phyloP scores from a whole-genome alignment of 2,888 invertebrate genomes.

The Rhamnusium bicolor region DNA sequence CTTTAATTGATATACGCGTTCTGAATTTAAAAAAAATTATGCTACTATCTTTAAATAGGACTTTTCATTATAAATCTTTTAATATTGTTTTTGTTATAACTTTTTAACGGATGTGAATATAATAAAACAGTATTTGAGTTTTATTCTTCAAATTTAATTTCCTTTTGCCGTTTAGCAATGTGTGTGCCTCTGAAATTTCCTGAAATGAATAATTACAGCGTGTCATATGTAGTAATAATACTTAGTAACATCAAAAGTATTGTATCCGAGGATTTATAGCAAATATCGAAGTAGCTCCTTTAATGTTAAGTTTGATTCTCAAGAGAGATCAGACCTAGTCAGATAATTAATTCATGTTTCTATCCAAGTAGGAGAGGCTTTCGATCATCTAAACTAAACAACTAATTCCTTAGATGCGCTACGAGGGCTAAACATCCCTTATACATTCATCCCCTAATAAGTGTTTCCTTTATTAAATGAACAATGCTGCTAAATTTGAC shows the following conservation, averaged over 20 bases:
- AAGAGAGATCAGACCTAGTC: constrained; percentile 59
- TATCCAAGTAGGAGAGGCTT: constrained; percentile 59
- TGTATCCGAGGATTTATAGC: background rate
- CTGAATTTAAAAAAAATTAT: no score
- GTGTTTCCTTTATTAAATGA: constrained; percentile 13
- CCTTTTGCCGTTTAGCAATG: no score
- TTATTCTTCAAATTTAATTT: no score
- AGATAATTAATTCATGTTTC: constrained; percentile 66
- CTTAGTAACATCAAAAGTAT: background rate
- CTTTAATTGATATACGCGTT: no score
- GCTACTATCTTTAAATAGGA: no score
- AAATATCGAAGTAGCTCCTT: background rate
- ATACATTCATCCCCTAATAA: constrained; percentile 29
- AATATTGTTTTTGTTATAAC: no score
- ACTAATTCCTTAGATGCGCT: constrained; percentile 57
- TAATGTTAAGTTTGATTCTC: constrained; percentile 53
- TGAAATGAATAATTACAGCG: no score
- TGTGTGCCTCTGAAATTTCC: no score
- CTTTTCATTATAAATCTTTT: no score
- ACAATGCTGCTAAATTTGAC: constrained; percentile 19
- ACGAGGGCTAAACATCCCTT: constrained; percentile 32
- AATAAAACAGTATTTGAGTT: no score
- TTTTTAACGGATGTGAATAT: no score
- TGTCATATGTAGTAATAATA: background rate
- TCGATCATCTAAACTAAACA: constrained; percentile 62